Percentiles rank a stretch among this genome's conserved stretches.
These are phyloP conservation scores for Plestiodon gilberti DNA, from an alignment of 2,113 vertebrate species.

Conservation along the genomic window DNA sequence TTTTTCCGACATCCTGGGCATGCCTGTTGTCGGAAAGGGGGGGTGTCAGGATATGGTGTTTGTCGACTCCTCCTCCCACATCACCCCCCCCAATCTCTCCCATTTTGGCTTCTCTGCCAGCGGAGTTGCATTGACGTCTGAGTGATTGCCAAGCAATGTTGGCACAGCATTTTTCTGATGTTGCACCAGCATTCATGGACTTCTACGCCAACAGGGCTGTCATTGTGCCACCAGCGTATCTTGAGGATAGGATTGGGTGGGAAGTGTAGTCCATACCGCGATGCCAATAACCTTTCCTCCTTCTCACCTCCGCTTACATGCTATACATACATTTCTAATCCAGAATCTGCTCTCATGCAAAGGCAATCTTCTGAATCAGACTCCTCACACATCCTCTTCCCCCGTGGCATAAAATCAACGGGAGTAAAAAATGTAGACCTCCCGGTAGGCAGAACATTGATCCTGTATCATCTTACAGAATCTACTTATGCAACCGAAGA, in stretches of 20 bases:
- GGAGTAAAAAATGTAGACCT: slow-evolving; percentile 37
- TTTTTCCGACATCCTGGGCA: too few species aligned
- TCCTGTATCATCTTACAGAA: not conserved
- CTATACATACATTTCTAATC: slow-evolving; percentile 19
- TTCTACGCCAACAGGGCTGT: too few species aligned
- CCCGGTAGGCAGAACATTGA: slow-evolving; percentile 4
- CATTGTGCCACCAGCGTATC: too few species aligned
- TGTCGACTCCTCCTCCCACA: too few species aligned
- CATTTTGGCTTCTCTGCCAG: too few species aligned
- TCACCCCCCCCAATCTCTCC: too few species aligned
- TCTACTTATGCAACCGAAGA: not conserved
- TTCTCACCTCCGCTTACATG: not conserved
- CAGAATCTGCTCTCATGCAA: not conserved
- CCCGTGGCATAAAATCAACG: not conserved
- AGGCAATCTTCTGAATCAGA: slow-evolving; percentile 28
- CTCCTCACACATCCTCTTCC: slow-evolving; percentile 7
- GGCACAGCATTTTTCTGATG: too few species aligned
- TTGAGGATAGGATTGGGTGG: not conserved
- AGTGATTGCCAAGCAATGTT: too few species aligned
- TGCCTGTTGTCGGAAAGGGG: too few species aligned
- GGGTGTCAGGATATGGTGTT: too few species aligned
- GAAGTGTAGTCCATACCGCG: slow-evolving; percentile 5
- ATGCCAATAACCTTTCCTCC: slow-evolving; percentile 9
- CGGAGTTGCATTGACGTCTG: too few species aligned
- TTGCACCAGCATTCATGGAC: too few species aligned